Percentiles rank a stretch among this genome's conserved stretches.
These are phyloP conservation scores for Silurus glanis DNA, from an alignment of 2,113 vertebrate species.

Conservation along the genomic window DNA sequence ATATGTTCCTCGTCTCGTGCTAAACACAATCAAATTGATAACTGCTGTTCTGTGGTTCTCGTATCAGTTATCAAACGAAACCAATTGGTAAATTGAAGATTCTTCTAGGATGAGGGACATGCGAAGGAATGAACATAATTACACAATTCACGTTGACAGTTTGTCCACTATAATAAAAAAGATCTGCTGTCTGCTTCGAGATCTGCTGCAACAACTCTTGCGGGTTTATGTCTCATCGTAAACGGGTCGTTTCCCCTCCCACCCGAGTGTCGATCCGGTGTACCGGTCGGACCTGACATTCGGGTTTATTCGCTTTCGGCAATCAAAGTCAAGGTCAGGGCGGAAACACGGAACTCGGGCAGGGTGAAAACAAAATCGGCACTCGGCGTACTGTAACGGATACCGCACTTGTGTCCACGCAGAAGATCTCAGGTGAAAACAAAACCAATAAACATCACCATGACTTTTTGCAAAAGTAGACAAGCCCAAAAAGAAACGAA, in stretches of 20 bases:
- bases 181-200: background rate
- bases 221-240: constrained; percentile 13
- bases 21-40: background rate
- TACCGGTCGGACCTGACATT: background rate
- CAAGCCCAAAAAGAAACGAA: constrained; percentile 30
- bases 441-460: background rate
- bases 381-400: constrained; percentile 26
- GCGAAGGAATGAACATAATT: background rate
- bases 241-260: background rate
- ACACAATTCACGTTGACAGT: background rate
- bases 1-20: background rate
- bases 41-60: background rate
- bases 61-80: background rate
- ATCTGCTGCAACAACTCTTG: background rate
- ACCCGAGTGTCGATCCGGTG: background rate
- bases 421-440: constrained; percentile 11
- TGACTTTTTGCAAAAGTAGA: constrained; percentile 15
- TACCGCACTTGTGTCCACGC: constrained; percentile 2
- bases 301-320: background rate
- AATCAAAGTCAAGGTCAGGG: constrained; percentile 30
- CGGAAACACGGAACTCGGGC: constrained; percentile 17
- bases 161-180: background rate
- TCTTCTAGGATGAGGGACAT: background rate
- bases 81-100: background rate
- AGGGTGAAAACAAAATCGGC: constrained; percentile 7